Evolutionary conservation across 37 sponge, comb jelly and placozoan species (phyloP), one percentile per base, ranked within the genome.

Genomic region (Halichondria panicea): DNA sequence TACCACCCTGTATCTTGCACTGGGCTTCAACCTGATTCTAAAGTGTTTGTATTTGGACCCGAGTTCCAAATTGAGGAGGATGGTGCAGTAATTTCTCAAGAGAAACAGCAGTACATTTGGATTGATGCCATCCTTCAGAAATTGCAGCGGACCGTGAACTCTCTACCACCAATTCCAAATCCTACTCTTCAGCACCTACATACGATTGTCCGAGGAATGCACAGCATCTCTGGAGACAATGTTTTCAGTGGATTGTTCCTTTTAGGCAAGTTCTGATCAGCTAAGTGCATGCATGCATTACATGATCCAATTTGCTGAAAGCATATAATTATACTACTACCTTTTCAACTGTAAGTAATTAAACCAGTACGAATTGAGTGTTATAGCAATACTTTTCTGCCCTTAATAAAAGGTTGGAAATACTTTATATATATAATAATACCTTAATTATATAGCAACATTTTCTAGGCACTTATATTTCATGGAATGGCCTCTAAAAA

Each of bases 11-110:
- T 75, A 24, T 31, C 64, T 18, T 75, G 64, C 63, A 63, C 64
- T 33, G 76, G 76, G 21, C 64, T 37, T 34, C 76, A 75, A 24
- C 46, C 50, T 30, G 63, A 50, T 31, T 60, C 63, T 62, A 50
- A 75, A 5, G 63, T 75, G 39, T 75, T 57, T 62, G 63, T 75
- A 21, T 63, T 75, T 75, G 76, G 76, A 13, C 76, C 76, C 25
- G 46, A 8, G 5, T 28, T 75, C 18, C 76, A 75, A 36, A 15
- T 75, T 35, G 25, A 39, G 8, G 22, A 13, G 1, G 35, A 75
- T 43, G 76, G 76, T 15, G n/a, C 32, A 1, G 35, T 46, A 11
- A 58, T 75, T 43, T 50, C 63, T 13, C 34, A 25, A 5, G 42
- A 22, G 61, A 75, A n/a, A 18, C 76, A 62, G 39, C 18, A 32